Conservation (phyloP, 1,140 invertebrate species). For the Drosophila paulistorum region DNA sequence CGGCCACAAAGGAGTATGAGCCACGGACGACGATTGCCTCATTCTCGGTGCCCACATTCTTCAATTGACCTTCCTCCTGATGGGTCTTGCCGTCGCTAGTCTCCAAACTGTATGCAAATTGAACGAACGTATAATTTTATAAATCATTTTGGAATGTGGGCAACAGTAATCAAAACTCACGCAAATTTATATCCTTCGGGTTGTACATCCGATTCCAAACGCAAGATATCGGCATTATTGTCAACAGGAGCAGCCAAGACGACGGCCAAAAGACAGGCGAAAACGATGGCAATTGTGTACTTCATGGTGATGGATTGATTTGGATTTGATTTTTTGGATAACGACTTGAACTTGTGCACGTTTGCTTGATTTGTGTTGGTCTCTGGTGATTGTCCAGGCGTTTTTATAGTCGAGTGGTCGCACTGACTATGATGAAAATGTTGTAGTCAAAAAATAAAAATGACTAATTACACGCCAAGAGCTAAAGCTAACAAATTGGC, state of each 20-base stretch:
- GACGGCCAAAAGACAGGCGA: conserved; percentile 66
- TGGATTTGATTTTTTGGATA: conserved; percentile 22
- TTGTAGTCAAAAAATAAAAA: conserved; percentile 64
- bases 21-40: conserved; percentile 85
- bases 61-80: conserved; percentile 69
- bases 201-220: conserved; percentile 83
- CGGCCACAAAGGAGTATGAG: conserved; percentile 85
- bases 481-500: conserved; percentile 69
- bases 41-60: conserved; percentile 65
- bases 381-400: conserved; percentile 47
- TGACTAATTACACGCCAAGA: conserved; percentile 73
- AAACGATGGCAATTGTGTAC: conserved; percentile 60
- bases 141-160: background rate
- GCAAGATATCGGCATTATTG: conserved; percentile 76
- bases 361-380: conserved; percentile 66
- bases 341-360: conserved; percentile 51
- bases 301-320: conserved; percentile 56
- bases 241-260: conserved; percentile 65
- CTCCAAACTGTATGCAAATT: conserved; percentile 51
- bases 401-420: conserved; percentile 66
- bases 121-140: background rate
- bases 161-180: conserved; percentile 78
- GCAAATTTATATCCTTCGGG: conserved; percentile 83
- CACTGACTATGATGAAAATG: conserved; percentile 17
- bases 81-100: conserved; percentile 73